Base-by-base conservation (phyloP, 2,113 vertebrate species). In the Chloropsis cyanopogon region DNA sequence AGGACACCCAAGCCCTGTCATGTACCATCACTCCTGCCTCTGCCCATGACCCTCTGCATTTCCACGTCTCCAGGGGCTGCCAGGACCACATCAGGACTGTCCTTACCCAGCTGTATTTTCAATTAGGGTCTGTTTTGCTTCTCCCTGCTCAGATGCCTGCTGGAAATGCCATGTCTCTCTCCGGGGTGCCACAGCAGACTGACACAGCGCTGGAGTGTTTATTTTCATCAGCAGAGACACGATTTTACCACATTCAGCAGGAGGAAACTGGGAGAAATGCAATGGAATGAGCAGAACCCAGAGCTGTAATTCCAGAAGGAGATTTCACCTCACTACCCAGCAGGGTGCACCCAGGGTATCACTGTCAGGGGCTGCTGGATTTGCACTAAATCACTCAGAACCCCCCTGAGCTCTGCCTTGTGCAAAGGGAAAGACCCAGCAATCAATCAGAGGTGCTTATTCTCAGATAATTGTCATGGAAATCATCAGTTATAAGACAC, bases 121-220 rank as follows among this genome's bases (percentile, higher is more conserved):
- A 81, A 25, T 54, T 17, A 52, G 52, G 42, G 9, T 33, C 37
- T 47, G 68, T 17, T 94, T 83, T 59, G 47, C 68, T 53, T n/a
- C 86, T 88, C 75, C 82, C 78, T 83, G 86, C 37, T 87, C 80
- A 41, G 66, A 47, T 9, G 53, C 13, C 82, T 86, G 92, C 73
- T 91, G 81, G 35, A 25, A 89, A 88, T 17, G 35, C 56, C 68
- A 10, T 11, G 9, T 44, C 47, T 35, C 80, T 53, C 95, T 76
- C 76, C 20, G 1, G 94, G 73, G 75, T 76, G 73, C 73, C 56
- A 18, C 60, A 12, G 21, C 70, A 75, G 57, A 6, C 49, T 31
- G 66, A 52, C 21, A 41, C 7, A 41, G 33, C 3, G 0, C 68
- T 14, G 35, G 18, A 47, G 60, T 6, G 37, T 88, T 92, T 92